Base-by-base conservation (phyloP, 2,797 vertebrate genomes). In the Perodicticus potto region DNA sequence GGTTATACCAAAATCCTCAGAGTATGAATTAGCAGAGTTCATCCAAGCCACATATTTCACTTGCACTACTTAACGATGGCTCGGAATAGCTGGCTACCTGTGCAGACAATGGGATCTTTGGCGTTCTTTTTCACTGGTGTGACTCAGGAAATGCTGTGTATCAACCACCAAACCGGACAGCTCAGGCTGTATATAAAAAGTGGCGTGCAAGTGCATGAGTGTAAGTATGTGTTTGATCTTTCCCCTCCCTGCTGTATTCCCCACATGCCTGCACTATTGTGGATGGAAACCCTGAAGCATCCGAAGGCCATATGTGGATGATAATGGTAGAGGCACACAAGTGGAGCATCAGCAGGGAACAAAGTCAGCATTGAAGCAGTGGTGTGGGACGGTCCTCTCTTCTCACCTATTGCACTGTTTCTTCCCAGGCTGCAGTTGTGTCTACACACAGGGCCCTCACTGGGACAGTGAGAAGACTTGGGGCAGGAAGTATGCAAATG, bases 1-100 rank as follows among this genome's bases (percentile, higher is more conserved):
- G 94, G 96, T 78, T 98, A 93, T 67, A 98, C 95, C 92, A 96
- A 81, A 92, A 82, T 97, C 97, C 97, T 96, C 87, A 86, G 96
- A 95, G 74, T 25, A 96, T 94, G 97, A 97, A 98, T 97, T 96
- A 97, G 95, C 98, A 65, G 93, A 91, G 96, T 97, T 97, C 45
- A 96, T 95, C 91, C 96, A 82, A 77, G 37, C 97, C 87, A 72
- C 92, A 67, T 86, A 37, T 95, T 93, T 97, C 94, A 73, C 57
- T 82, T 70, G 94, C 95, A 86, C 80, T 43, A 0, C 87, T 97
- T 90, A 1, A 86, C 12, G 34, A 94, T 86, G 59, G 67, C 92
- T 73, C n/a, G 22, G 53, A 89, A 84, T 86, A 93, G 86, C 61
- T 34, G 32, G 87, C 86, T 94, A 87, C 96, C 96, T 92, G 89